These are phyloP conservation scores for Rhipidura dahli DNA, from an alignment of 2,113 vertebrate genomes.

Conservation along the genomic window DNA sequence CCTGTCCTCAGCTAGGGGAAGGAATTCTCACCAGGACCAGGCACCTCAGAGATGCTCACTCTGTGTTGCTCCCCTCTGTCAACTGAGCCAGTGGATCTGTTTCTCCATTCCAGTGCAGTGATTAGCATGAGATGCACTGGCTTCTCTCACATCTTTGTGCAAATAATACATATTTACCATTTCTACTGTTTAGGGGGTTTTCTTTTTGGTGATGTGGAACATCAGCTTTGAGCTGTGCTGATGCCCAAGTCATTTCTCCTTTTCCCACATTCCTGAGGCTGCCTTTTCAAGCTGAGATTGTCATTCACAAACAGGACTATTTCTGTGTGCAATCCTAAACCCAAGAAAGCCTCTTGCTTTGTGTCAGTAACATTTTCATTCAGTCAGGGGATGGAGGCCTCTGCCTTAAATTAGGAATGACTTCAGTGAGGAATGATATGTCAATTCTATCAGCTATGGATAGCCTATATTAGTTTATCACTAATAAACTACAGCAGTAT, in stretches of 20 bases:
- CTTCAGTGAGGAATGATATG: background rate
- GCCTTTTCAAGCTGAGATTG: background rate
- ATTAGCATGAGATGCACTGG: background rate
- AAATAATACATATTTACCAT: background rate
- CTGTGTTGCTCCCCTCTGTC: background rate
- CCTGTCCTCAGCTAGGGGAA: background rate
- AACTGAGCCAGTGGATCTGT: background rate
- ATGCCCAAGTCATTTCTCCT: background rate
- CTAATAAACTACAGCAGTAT: background rate
- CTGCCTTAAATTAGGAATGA: background rate
- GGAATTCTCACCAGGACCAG: background rate
- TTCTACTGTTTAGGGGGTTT: background rate
- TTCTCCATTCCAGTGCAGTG: background rate
- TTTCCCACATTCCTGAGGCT: background rate
- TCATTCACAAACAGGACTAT: background rate
- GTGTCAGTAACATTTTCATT: background rate
- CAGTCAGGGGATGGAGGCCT: background rate
- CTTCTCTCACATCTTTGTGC: background rate
- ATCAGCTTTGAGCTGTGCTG: background rate
- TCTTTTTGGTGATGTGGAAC: background rate
- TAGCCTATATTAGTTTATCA: background rate
- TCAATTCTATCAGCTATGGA: background rate
- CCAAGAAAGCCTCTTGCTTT: background rate
- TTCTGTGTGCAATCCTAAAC: background rate
- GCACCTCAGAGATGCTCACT: background rate